Percentiles rank a stretch among this genome's conserved stretches.
Evolutionary conservation across 2,888 invertebrate species (phyloP).

Genomic region (Leptogaster cylindrica): DNA sequence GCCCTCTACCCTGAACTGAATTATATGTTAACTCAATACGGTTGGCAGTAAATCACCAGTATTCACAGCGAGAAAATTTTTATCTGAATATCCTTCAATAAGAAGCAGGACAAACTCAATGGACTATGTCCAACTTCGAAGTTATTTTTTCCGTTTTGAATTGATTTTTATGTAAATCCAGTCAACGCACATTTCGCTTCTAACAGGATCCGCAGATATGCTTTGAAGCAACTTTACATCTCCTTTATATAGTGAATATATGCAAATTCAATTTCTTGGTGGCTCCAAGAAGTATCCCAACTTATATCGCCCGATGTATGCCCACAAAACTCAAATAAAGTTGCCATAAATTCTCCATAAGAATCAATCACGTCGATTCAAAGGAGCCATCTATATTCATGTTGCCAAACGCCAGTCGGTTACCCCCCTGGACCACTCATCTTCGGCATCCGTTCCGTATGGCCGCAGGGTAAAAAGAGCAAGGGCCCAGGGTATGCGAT

Average conservation of each 20-base stretch:
- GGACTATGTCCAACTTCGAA: slow-evolving; percentile 35
- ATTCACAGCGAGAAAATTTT: background rate
- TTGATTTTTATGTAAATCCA: slow-evolving; percentile 23
- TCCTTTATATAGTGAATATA: slow-evolving; percentile 13
- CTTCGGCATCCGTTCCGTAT: slow-evolving; percentile 23
- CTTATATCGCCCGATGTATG: slow-evolving; percentile 38
- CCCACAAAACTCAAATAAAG: slow-evolving; percentile 49
- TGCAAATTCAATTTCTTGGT: slow-evolving; percentile 43
- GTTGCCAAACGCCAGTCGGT: slow-evolving; percentile 48
- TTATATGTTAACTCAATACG: background rate
- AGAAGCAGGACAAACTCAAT: slow-evolving; percentile 12
- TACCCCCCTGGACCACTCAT: slow-evolving; percentile 18
- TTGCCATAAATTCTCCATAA: slow-evolving; percentile 51
- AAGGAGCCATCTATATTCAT: slow-evolving; percentile 59
- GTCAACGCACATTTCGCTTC: background rate
- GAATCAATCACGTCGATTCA: slow-evolving; percentile 61
- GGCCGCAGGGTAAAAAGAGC: slow-evolving; percentile 21
- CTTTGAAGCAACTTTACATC: slow-evolving; percentile 7
- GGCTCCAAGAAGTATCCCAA: slow-evolving; percentile 45
- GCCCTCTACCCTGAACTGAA: background rate
- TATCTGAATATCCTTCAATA: slow-evolving; percentile 11
- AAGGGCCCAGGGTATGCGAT: background rate
- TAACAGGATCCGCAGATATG: background rate
- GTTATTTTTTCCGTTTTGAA: slow-evolving; percentile 33
- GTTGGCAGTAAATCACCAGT: slow-evolving; percentile 1